A percentile compares a stretch with the other conserved stretches of the same genome.
Evolutionary conservation across 2,797 vertebrate genomes (phyloP).

Genomic region (Eulemur rubriventer): DNA sequence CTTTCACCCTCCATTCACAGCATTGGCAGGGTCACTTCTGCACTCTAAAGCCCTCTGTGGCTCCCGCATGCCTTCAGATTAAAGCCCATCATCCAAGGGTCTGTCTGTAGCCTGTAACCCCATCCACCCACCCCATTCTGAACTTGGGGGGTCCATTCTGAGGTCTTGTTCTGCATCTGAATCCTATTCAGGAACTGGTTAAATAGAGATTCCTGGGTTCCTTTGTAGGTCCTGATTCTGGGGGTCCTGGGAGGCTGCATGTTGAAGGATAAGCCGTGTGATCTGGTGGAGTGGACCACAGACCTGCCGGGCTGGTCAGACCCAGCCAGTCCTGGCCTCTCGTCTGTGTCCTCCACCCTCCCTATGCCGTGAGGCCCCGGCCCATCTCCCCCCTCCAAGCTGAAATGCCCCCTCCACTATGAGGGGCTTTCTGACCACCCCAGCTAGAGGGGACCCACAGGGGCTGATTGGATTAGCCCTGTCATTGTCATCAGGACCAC

Average conservation of each 20-base stretch:
- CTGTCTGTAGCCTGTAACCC: neutral
- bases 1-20: accelerated
- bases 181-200: neutral
- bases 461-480: neutral
- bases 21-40: accelerated
- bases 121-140: neutral
- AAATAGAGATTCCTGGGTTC: neutral
- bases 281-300: neutral
- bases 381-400: neutral
- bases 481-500: accelerated
- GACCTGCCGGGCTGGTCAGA: neutral
- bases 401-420: accelerated
- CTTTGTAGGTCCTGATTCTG: neutral
- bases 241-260: accelerated
- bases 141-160: neutral
- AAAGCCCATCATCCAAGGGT: too few relatives aligned
- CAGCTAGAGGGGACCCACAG: neutral
- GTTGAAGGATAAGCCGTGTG: neutral
- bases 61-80: neutral
- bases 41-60: neutral
- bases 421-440: neutral
- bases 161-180: neutral
- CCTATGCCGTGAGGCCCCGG: accelerated
- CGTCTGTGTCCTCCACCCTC: accelerated
- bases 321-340: neutral